Conservation (phyloP, 2,797 vertebrate genomes). For the Myiothlypis chrysogaster region DNA sequence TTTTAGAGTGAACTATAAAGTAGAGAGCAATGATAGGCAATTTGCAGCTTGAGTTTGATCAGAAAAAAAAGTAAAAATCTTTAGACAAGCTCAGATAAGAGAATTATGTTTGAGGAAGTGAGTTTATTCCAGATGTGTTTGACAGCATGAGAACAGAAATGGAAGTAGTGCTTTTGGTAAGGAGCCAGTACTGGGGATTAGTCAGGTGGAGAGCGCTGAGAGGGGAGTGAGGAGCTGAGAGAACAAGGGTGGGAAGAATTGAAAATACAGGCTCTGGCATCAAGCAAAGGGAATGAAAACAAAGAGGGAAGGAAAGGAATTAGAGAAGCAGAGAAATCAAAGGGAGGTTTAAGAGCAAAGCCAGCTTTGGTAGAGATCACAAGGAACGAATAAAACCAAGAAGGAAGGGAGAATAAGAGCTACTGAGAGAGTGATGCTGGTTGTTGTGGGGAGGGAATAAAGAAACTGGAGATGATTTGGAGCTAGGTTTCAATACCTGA, state of each 20-base stretch:
- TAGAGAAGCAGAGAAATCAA: constrained; percentile 63
- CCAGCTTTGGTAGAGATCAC: constrained; percentile 64
- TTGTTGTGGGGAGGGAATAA: constrained; percentile 25
- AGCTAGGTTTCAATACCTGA: background rate
- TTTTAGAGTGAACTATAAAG: background rate
- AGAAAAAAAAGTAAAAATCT: constrained; percentile 19
- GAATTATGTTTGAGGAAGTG: constrained; percentile 54
- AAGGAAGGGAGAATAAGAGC: constrained; percentile 37
- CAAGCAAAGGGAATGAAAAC: constrained; percentile 62
- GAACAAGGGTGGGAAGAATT: constrained; percentile 54
- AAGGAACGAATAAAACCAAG: constrained; percentile 40
- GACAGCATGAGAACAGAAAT: constrained; percentile 66
- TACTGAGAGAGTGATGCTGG: background rate
- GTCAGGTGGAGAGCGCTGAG: constrained; percentile 62
- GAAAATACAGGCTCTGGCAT: constrained; percentile 61
- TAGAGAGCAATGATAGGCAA: background rate
- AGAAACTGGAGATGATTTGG: constrained; percentile 23
- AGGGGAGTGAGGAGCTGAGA: constrained; percentile 42
- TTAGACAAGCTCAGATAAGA: constrained; percentile 45
- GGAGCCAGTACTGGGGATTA: constrained; percentile 61
- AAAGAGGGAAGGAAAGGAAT: constrained; percentile 63
- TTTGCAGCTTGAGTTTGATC: background rate
- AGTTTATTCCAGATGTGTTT: constrained; percentile 67
- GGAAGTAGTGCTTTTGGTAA: constrained; percentile 58
- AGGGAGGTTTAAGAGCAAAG: constrained; percentile 64